These are phyloP conservation scores for Bombus polaris DNA, from an alignment of 1,140 invertebrate genomes.

Conservation along the genomic window DNA sequence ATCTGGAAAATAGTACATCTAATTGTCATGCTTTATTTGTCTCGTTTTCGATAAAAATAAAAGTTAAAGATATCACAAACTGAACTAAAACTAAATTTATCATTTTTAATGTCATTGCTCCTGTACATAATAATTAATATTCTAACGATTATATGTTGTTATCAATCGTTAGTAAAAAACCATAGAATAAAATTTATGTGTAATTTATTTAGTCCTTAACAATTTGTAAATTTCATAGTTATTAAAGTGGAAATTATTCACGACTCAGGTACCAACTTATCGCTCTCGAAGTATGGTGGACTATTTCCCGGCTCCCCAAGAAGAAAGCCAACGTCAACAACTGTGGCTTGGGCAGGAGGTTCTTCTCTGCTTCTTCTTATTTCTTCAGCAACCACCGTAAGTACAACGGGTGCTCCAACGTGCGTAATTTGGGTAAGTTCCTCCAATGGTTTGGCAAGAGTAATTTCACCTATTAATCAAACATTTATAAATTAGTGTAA, in stretches of 20 bases:
- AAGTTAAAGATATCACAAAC: no score
- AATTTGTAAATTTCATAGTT: not conserved
- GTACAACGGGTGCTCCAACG: constrained; percentile 89
- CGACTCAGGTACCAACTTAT: constrained; percentile 84
- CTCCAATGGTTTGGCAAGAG: constrained; percentile 87
- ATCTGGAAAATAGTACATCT: no score
- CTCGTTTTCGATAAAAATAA: no score
- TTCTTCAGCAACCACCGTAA: constrained; percentile 93
- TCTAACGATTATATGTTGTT: not conserved
- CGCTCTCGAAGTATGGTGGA: constrained; percentile 90
- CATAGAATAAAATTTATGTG: no score
- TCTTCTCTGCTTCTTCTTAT: constrained; percentile 87
- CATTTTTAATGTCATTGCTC: no score
- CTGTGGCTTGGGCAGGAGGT: constrained; percentile 89
- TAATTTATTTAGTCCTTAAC: not conserved
- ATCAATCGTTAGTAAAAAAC: not conserved
- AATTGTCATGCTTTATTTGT: no score
- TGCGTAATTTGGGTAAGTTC: constrained; percentile 90
- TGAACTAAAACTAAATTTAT: no score
- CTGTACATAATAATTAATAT: not conserved
- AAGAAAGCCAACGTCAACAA: constrained; percentile 90
- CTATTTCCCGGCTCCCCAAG: constrained; percentile 89
- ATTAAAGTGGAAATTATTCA: not conserved
- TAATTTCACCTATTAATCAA: constrained; percentile 87
- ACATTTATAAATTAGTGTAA: not conserved